Evolutionary conservation across 2,113 vertebrate species (phyloP).

Genomic region (Hyperopisus bebe): DNA sequence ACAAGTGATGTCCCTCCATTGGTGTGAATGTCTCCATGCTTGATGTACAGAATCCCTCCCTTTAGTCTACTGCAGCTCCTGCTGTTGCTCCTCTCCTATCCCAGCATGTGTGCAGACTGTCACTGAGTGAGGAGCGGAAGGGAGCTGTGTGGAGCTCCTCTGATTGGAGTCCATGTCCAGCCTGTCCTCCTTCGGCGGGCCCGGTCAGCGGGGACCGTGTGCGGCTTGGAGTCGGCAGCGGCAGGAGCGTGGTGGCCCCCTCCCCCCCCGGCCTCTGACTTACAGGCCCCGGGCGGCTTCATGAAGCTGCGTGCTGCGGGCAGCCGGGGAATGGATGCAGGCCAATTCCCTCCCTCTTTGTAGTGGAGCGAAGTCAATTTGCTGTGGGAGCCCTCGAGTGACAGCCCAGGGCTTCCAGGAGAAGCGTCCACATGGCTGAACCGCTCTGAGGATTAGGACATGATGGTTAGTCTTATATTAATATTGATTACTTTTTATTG

Average conservation of each 20-base stretch:
- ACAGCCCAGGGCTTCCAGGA: not conserved
- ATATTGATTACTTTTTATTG: conserved; percentile 2
- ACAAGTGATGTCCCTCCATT: not conserved
- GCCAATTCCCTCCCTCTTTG: not conserved
- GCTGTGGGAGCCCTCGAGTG: not conserved
- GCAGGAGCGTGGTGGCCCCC: not conserved
- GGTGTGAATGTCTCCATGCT: not conserved
- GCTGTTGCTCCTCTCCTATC: not conserved
- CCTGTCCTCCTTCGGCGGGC: not conserved
- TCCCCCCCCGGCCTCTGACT: not conserved
- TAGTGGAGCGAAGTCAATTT: not conserved
- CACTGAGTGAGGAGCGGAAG: not conserved
- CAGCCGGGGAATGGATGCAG: not conserved
- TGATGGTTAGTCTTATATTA: not conserved
- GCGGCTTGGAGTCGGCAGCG: not conserved
- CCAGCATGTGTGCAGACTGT: not conserved
- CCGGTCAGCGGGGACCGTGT: not conserved
- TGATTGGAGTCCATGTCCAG: not conserved
- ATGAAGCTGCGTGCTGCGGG: not conserved
- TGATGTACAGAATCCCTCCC: not conserved
- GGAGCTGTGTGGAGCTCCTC: not conserved
- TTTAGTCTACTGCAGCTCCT: not conserved
- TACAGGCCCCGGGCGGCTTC: not conserved
- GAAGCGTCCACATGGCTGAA: not conserved
- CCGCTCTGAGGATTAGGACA: not conserved